Conservation (phyloP, 1,140 invertebrate genomes). For the Penaeus japonicus region DNA sequence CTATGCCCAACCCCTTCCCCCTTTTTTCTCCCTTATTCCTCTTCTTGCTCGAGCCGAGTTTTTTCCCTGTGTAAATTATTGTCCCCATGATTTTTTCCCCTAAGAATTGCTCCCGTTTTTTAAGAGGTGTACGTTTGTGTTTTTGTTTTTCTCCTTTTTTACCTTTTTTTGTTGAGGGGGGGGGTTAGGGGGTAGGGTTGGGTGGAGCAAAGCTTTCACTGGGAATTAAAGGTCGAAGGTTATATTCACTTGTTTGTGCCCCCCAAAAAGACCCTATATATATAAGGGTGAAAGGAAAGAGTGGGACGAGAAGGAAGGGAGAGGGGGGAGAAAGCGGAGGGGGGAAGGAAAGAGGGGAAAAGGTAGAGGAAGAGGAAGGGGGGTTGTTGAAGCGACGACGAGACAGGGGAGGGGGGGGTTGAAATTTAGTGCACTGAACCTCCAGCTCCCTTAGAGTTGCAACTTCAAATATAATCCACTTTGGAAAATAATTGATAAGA, state of each 20-base stretch:
- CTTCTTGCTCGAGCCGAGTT: no score
- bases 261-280: no score
- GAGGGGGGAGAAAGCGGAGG: background rate
- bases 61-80: no score
- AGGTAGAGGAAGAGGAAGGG: background rate
- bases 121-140: background rate
- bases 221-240: no score
- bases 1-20: background rate
- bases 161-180: no score
- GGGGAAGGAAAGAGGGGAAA: background rate
- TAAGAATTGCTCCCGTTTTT: background rate
- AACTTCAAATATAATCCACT: slow-evolving; percentile 40
- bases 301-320: background rate
- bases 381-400: background rate
- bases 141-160: no score
- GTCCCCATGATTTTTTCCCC: background rate
- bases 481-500: slow-evolving; percentile 52
- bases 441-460: slow-evolving; percentile 19
- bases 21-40: background rate
- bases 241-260: no score
- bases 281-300: background rate
- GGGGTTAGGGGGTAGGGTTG: background rate
- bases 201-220: background rate
- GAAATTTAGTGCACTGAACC: slow-evolving; percentile 9
- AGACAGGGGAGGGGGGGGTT: background rate